Evolutionary conservation across 2,888 invertebrate species (phyloP).

Genomic region (Phrixothrix hirtus): DNA sequence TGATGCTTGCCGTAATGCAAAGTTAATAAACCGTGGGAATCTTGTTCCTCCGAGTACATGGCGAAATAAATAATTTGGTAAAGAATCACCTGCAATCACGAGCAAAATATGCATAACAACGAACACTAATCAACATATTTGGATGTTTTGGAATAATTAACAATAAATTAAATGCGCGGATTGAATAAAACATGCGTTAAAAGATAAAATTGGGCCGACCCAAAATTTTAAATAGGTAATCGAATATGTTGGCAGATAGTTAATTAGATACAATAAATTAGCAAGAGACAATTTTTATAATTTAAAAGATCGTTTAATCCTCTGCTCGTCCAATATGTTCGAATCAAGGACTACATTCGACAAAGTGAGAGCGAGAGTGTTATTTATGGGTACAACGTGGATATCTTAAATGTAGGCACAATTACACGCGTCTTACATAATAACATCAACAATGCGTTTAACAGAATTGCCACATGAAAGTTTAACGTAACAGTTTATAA

Average conservation of each 20-base stretch:
- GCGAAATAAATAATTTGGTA: constrained; percentile 51
- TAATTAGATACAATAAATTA: too few relatives aligned
- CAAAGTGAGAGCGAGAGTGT: not conserved
- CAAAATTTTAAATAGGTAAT: too few relatives aligned
- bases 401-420: constrained; percentile 8
- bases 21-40: constrained; percentile 76
- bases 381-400: constrained; percentile 3
- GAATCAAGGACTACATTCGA: constrained; percentile 1
- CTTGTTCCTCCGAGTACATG: constrained; percentile 62
- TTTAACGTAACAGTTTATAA: not conserved
- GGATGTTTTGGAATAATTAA: too few relatives aligned
- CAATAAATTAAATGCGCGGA: too few relatives aligned
- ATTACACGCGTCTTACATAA: constrained; percentile 4
- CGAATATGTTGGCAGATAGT: too few relatives aligned
- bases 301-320: too few relatives aligned
- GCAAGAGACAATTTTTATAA: too few relatives aligned
- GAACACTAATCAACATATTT: not conserved
- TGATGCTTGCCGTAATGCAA: constrained; percentile 93
- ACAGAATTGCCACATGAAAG: not conserved
- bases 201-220: too few relatives aligned
- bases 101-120: constrained; percentile 17
- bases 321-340: not conserved
- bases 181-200: too few relatives aligned
- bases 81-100: constrained; percentile 44
- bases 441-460: constrained; percentile 7